Base-by-base conservation (phyloP, 2,113 vertebrate species). In the Ptychochromis oligacanthus region DNA sequence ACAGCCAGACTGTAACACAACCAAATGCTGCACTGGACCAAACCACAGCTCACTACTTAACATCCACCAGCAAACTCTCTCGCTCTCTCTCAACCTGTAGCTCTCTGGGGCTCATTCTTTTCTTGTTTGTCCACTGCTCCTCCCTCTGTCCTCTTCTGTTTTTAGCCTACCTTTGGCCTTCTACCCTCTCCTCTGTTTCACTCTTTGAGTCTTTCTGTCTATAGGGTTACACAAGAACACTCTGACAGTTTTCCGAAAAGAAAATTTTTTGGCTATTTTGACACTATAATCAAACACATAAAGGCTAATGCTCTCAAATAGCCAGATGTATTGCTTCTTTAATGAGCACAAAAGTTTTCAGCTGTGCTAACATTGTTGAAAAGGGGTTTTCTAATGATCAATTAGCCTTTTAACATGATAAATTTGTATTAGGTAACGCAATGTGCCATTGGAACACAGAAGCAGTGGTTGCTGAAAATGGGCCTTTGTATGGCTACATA, bases 1-100 rank as follows among this genome's bases (percentile, higher is more conserved):
- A 82, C 84, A 92, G 76, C 75, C 82, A 92, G 88, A 93, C 87
- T 90, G 76, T 80, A 93, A 87, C 88, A 92, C 83, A 89, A 94
- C 83, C 88, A 83, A 92, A 84, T 5, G 6, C 87, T 82, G 83
- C 78, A 72, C 67, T 24, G 67, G 78, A 91, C 87, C 52, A 92
- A 87, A 93, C 92, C 92, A 84, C 93, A 93, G 81, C 88, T 80
- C 8, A 43, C 85, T 88, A 70, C 84, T 89, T 77, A 57, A 91
- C 91, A 93, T 91, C 87, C 88, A 91, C 86, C 77, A 90, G 65
- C 55, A 78, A 88, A 87, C 59, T 70, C 46, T 84, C 80, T 65
- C 81, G n/a, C 49, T 80, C 86, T 79, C 82, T 80, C 59, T 79
- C 70, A 80, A 88, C 64, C 82, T 64, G 59, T 46, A 55, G 34